phyloP scores from a whole-genome alignment of 2,113 vertebrate species.

The Corythornis cristatus region DNA sequence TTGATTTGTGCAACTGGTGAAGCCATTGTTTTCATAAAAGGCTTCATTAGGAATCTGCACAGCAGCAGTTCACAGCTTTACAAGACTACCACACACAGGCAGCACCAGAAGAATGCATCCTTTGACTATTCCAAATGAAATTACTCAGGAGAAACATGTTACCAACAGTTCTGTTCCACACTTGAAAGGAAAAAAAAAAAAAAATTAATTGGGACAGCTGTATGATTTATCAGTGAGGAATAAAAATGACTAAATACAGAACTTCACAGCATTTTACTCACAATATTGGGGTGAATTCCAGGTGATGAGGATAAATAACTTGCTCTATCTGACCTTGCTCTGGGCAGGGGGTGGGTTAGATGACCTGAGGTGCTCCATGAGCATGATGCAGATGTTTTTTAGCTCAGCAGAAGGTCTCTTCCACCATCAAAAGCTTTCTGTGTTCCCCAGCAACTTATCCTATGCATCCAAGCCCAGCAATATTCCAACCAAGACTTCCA shows the following conservation, averaged over 20 bases:
- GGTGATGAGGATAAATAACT: too few species aligned
- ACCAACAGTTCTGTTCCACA: background rate
- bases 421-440: too few species aligned
- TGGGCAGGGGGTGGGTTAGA: too few species aligned
- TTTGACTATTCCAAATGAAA: background rate
- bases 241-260: background rate
- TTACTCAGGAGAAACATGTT: background rate
- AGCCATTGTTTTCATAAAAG: background rate
- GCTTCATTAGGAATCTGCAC: background rate
- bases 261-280: background rate
- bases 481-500: background rate
- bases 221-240: background rate
- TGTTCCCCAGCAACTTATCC: too few species aligned
- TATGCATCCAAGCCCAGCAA: too few species aligned
- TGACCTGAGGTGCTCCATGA: too few species aligned
- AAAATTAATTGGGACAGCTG: background rate
- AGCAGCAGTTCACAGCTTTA: constrained; percentile 4
- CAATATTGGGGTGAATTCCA: background rate
- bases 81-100: constrained; percentile 56
- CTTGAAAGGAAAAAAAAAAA: background rate
- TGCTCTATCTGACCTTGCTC: too few species aligned
- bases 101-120: constrained; percentile 10
- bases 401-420: too few species aligned
- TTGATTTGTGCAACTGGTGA: background rate
- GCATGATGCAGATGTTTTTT: too few species aligned